A percentile compares a stretch with the other conserved stretches of the same genome.
These are phyloP conservation scores for Spea hammondii DNA, from an alignment of 2,797 vertebrate species.

Conservation along the genomic window DNA sequence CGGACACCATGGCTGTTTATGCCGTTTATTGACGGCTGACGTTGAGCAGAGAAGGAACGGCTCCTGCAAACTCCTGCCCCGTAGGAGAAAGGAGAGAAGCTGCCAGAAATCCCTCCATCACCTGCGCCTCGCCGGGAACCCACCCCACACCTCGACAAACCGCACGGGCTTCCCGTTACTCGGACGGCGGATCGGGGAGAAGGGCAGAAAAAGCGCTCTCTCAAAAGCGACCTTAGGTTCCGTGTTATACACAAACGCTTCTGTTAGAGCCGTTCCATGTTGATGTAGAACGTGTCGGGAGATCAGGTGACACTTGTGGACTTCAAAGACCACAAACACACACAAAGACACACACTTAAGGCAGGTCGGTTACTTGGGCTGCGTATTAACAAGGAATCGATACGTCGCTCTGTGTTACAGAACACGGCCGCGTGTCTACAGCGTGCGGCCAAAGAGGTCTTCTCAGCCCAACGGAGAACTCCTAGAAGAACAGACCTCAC, in stretches of 20 bases:
- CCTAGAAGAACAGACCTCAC: too few species aligned
- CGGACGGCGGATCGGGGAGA: background rate
- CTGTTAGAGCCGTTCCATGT: background rate
- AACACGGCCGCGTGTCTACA: too few species aligned
- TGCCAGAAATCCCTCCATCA: background rate
- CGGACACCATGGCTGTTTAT: slow-evolving; percentile 13
- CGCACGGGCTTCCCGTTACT: background rate
- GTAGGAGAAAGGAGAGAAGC: slow-evolving; percentile 32
- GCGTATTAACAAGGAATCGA: too few species aligned
- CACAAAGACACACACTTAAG: too few species aligned
- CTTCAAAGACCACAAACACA: too few species aligned
- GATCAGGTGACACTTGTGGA: background rate
- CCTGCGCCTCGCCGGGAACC: background rate
- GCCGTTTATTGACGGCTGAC: background rate
- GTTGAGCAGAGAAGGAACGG: slow-evolving; percentile 4
- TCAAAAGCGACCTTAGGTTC: background rate
- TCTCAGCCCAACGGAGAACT: too few species aligned
- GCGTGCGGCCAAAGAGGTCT: too few species aligned
- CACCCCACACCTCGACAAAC: background rate
- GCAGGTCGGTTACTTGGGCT: too few species aligned
- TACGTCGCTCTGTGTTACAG: too few species aligned
- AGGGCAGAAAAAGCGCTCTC: background rate
- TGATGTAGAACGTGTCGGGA: slow-evolving; percentile 6
- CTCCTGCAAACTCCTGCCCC: slow-evolving; percentile 14
- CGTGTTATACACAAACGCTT: background rate